These are phyloP conservation scores for Mactromeris polynyma DNA, from an alignment of 2,888 invertebrate genomes.

Conservation along the genomic window DNA sequence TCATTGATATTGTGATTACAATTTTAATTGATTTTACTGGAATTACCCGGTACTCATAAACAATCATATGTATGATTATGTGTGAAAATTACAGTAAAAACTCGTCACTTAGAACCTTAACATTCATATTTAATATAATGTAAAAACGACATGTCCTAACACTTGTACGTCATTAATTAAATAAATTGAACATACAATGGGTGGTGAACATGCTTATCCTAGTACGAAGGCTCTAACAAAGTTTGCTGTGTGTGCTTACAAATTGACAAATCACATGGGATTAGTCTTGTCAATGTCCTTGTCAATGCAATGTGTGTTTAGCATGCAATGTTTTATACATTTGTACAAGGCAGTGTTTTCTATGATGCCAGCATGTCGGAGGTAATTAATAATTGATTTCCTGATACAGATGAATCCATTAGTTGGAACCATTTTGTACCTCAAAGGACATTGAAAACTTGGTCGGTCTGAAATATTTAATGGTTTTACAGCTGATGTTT, in stretches of 20 bases:
- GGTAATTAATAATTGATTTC: background rate
- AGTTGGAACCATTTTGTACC: background rate
- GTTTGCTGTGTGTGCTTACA: background rate
- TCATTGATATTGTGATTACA: too few species aligned
- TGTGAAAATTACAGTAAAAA: too few species aligned
- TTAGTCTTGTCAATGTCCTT: background rate
- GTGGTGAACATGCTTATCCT: background rate
- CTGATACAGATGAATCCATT: background rate
- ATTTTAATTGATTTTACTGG: too few species aligned
- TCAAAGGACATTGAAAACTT: background rate
- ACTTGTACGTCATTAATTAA: background rate
- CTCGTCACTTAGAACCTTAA: too few species aligned
- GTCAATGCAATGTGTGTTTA: background rate
- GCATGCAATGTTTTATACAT: background rate
- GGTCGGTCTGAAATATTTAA: background rate
- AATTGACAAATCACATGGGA: background rate
- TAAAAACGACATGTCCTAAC: too few species aligned
- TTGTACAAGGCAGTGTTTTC: background rate
- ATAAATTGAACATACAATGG: background rate
- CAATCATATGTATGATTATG: too few species aligned
- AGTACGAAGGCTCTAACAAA: background rate
- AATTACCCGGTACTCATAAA: too few species aligned
- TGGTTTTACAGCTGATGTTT: background rate
- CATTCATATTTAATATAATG: too few species aligned
- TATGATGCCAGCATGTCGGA: background rate